These are phyloP conservation scores for Rostratula benghalensis DNA, from an alignment of 2,113 vertebrate species.

Conservation along the genomic window DNA sequence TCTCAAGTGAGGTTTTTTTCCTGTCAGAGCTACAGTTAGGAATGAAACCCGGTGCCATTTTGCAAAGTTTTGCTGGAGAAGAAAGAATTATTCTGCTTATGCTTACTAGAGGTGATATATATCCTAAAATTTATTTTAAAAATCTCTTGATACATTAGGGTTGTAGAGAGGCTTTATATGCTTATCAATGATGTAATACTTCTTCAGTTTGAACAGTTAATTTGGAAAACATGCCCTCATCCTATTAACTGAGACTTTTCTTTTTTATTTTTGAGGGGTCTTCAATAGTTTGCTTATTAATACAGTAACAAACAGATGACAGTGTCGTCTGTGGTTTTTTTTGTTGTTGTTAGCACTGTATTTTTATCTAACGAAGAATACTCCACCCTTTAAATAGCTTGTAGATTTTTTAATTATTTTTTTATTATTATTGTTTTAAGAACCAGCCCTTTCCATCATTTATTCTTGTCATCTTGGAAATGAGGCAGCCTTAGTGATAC, in stretches of 20 bases:
- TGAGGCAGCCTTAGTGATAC: neutral
- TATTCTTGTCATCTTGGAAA: neutral
- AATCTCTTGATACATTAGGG: neutral
- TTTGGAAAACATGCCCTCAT: constrained; percentile 11
- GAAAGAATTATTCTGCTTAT: neutral
- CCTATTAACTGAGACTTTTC: neutral
- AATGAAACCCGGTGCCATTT: neutral
- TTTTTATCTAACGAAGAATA: neutral
- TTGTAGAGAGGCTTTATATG: neutral
- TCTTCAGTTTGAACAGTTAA: constrained; percentile 32
- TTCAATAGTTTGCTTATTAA: constrained; percentile 24
- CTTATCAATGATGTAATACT: neutral
- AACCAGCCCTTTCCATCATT: neutral
- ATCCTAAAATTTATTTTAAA: neutral
- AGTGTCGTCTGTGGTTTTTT: too few species aligned
- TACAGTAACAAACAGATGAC: constrained; percentile 1
- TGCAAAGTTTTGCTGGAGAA: neutral
- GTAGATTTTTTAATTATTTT: neutral
- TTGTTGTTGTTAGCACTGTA: neutral
- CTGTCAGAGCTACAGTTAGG: neutral
- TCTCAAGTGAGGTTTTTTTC: neutral
- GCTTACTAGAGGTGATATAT: neutral
- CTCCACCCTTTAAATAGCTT: neutral
- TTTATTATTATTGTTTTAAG: neutral
- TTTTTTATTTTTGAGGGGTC: neutral